Percentiles rank a stretch among this genome's conserved stretches.
Evolutionary conservation across 2,888 invertebrate species (phyloP).

Genomic region (Acanthosepion esculentum): DNA sequence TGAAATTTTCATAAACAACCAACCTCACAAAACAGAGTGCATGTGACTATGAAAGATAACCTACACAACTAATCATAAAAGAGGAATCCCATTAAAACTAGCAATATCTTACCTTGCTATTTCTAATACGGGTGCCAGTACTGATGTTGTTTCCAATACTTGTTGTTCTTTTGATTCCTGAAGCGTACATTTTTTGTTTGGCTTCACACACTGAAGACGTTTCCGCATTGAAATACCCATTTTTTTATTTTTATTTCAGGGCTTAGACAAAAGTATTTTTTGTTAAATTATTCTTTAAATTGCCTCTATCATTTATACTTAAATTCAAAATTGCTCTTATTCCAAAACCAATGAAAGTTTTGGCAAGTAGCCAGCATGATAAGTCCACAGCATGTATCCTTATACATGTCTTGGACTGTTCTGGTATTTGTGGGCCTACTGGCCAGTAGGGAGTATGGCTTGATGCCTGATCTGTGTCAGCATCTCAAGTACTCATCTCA

Average conservation of each 20-base stretch:
- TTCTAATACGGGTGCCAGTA: not conserved
- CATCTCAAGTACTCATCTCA: slow-evolving; percentile 33
- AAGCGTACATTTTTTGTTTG: not conserved
- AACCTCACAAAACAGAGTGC: no score
- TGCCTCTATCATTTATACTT: not conserved
- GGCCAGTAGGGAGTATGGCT: not conserved
- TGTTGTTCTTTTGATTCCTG: not conserved
- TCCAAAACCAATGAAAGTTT: not conserved
- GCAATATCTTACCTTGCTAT: not conserved
- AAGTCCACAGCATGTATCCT: not conserved
- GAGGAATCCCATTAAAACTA: not conserved
- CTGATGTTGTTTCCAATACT: not conserved
- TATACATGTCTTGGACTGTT: not conserved
- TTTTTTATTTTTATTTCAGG: not conserved
- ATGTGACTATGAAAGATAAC: no score
- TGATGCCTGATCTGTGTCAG: not conserved
- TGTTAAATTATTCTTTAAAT: not conserved
- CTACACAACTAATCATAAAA: not conserved
- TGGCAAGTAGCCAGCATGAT: not conserved
- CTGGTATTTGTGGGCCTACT: not conserved
- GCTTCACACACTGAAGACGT: not conserved
- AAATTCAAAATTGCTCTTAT: not conserved
- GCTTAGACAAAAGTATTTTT: not conserved
- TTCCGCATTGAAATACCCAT: not conserved
- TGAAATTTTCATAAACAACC: no score